These are phyloP conservation scores for Chloroceryle aenea DNA, from an alignment of 2,113 vertebrate genomes.

Conservation along the genomic window DNA sequence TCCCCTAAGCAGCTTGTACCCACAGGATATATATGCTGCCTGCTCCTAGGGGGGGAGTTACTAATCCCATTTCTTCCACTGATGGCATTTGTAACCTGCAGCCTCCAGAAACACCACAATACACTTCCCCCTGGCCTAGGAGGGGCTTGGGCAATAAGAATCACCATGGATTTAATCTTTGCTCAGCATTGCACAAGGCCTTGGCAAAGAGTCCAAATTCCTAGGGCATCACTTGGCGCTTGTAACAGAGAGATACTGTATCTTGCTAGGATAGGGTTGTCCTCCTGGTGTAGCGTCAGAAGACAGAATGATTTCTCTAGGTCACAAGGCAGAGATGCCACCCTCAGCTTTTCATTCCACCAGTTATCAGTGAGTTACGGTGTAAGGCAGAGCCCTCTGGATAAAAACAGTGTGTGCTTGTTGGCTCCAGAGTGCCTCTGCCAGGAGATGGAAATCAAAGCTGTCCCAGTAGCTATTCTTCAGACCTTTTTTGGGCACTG, in stretches of 20 bases:
- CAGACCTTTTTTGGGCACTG: neutral
- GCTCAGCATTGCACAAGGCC: neutral
- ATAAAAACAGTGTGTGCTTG: neutral
- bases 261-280: neutral
- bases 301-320: neutral
- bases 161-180: neutral
- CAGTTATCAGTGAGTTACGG: accelerated
- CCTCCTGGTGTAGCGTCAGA: neutral
- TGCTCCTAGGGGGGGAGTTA: neutral
- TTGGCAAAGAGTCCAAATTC: neutral
- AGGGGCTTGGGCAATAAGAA: neutral
- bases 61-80: neutral
- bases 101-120: neutral
- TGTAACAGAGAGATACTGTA: neutral
- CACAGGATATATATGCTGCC: neutral
- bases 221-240: neutral
- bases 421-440: accelerated
- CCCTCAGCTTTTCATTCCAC: neutral
- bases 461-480: neutral
- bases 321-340: neutral
- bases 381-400: neutral
- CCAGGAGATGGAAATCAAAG: neutral
- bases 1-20: neutral
- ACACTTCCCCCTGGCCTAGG: neutral
- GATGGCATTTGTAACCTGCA: neutral